phyloP scores from a whole-genome alignment of 2,888 invertebrate genomes.

The Lasioglossum morio region DNA sequence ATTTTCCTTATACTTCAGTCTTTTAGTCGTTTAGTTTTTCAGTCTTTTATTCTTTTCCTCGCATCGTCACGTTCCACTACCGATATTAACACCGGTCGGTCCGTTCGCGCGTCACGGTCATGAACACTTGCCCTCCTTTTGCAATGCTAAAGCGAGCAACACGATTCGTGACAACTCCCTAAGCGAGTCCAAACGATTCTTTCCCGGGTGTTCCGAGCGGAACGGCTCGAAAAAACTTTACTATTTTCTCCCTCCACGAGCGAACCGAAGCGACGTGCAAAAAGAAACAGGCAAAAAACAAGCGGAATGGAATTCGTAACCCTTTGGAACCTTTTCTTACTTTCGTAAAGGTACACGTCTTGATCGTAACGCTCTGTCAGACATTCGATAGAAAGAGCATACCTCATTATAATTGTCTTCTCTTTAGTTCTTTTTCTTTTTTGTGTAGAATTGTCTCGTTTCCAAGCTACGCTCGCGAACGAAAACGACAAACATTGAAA shows the following conservation, averaged over 20 bases:
- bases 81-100: constrained; percentile 71
- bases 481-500: background rate
- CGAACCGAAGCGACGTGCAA: too few species aligned
- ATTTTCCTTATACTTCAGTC: background rate
- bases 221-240: background rate
- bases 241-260: background rate
- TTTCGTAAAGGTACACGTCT: background rate
- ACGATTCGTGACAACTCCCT: constrained; percentile 50
- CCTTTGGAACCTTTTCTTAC: background rate
- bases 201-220: background rate
- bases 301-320: background rate
- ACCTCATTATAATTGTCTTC: too few species aligned
- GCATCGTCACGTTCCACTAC: constrained; percentile 71
- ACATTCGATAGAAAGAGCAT: background rate
- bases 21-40: background rate
- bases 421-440: too few species aligned
- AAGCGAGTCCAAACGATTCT: constrained; percentile 17
- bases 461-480: too few species aligned
- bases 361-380: background rate
- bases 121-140: constrained; percentile 69
- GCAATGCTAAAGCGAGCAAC: constrained; percentile 51
- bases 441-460: too few species aligned
- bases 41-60: constrained; percentile 49
- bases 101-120: constrained; percentile 70
- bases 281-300: background rate